These are phyloP conservation scores for Cyprinus carpio DNA, from an alignment of 2,113 vertebrate genomes.

Conservation along the genomic window DNA sequence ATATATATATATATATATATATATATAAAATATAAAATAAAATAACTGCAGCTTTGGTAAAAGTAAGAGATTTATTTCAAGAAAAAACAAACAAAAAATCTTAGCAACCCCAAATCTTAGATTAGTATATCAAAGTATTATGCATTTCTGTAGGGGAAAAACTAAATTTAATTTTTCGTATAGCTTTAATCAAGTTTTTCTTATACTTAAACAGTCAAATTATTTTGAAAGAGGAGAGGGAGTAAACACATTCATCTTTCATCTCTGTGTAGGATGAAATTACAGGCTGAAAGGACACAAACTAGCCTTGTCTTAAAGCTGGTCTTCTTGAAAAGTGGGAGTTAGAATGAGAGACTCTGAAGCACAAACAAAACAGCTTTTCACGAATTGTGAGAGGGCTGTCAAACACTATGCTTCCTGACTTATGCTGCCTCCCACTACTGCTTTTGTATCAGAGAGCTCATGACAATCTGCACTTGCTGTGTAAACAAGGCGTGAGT, in stretches of 20 bases:
- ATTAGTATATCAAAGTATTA: neutral
- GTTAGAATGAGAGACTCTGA: neutral
- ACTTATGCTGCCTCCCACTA: neutral
- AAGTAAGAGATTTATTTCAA: too few relatives aligned
- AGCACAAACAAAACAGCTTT: neutral
- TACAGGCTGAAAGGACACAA: neutral
- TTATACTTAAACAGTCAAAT: neutral
- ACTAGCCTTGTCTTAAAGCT: conserved; percentile 1
- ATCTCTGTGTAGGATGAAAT: conserved; percentile 18
- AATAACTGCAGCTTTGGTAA: too few relatives aligned
- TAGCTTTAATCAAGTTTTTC: neutral
- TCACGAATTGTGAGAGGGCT: neutral
- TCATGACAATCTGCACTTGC: neutral
- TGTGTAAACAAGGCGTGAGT: neutral
- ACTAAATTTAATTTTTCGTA: neutral
- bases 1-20: too few relatives aligned
- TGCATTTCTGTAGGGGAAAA: neutral
- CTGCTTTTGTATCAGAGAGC: neutral
- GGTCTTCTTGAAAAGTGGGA: neutral
- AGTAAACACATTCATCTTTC: neutral
- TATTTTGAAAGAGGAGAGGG: neutral
- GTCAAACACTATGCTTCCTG: neutral
- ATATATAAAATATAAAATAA: too few relatives aligned
- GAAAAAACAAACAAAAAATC: too few relatives aligned
- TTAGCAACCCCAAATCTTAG: neutral